Conservation (phyloP, 92 coral and sea anemone species). For the Umimayanthus kanabou region DNA sequence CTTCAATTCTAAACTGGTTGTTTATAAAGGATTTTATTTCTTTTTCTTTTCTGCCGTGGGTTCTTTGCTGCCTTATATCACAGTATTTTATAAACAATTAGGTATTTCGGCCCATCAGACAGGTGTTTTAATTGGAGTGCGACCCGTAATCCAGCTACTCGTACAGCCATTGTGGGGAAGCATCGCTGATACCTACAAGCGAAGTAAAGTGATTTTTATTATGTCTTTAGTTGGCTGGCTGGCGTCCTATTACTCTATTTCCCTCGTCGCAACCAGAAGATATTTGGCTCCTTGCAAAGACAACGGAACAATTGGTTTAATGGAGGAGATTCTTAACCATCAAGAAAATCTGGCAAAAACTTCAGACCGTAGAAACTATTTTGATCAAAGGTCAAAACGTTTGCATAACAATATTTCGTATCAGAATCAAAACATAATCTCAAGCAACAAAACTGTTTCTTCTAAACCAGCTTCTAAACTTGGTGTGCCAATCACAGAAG, state of each 20-base stretch:
- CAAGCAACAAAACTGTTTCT: background rate
- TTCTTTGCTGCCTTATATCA: conserved; percentile 83
- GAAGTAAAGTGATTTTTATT: conserved; percentile 71
- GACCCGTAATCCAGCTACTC: conserved; percentile 78
- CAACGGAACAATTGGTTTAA: conserved; percentile 68
- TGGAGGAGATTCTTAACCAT: conserved; percentile 57
- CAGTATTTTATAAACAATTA: conserved; percentile 91
- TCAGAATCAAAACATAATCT: background rate
- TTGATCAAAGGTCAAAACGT: background rate
- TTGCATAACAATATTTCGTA: background rate
- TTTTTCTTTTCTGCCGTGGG: conserved; percentile 88
- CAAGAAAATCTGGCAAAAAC: conserved; percentile 12
- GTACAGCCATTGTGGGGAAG: conserved; percentile 90
- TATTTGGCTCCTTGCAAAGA: conserved; percentile 73
- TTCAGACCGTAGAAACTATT: background rate
- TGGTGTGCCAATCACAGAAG: background rate
- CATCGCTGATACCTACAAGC: conserved; percentile 73
- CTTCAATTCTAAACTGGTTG: conserved; percentile 61
- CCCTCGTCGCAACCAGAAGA: conserved; percentile 69
- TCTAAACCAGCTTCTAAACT: background rate
- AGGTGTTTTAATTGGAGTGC: conserved; percentile 83
- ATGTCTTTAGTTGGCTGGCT: conserved; percentile 82
- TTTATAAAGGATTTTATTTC: conserved; percentile 84
- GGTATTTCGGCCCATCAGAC: conserved; percentile 93
- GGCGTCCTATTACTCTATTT: conserved; percentile 73